Evolutionary conservation across 37 sponge, comb jelly and placozoan species (phyloP).

Genomic region (Aplysina aerophoba): DNA sequence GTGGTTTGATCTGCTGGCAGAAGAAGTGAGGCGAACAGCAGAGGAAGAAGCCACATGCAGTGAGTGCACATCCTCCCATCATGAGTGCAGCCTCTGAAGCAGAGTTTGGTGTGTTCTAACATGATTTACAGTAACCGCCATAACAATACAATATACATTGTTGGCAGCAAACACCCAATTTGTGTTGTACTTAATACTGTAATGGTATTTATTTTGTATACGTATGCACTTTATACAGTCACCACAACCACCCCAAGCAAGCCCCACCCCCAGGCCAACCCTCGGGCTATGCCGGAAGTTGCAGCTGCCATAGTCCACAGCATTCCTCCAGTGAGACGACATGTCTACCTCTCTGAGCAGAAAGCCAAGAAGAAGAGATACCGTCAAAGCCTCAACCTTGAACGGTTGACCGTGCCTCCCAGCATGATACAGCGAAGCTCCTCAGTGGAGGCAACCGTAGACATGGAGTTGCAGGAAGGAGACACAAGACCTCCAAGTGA

Average conservation of each 20-base stretch:
- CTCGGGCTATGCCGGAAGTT: background rate
- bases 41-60: background rate
- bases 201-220: too few relatives aligned
- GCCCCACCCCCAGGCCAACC: background rate
- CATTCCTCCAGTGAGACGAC: constrained; percentile 55
- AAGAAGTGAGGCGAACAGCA: constrained; percentile 51
- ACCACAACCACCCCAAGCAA: too few relatives aligned
- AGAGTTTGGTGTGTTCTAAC: too few relatives aligned
- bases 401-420: background rate
- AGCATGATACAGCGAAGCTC: background rate
- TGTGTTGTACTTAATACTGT: too few relatives aligned
- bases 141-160: too few relatives aligned
- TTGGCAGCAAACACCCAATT: too few relatives aligned
- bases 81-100: too few relatives aligned
- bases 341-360: constrained; percentile 40
- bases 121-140: too few relatives aligned
- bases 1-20: constrained; percentile 82
- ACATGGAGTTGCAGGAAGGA: too few relatives aligned
- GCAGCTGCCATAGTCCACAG: constrained; percentile 78
- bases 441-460: background rate
- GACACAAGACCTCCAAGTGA: too few relatives aligned
- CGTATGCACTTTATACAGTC: too few relatives aligned
- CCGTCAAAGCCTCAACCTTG: constrained; percentile 20
- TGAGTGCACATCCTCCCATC: too few relatives aligned
- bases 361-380: background rate